Evolutionary conservation across 2,797 vertebrate species (phyloP), one percentile per base, ranked within the genome.

Genomic region (Rhinoraja longicauda): DNA sequence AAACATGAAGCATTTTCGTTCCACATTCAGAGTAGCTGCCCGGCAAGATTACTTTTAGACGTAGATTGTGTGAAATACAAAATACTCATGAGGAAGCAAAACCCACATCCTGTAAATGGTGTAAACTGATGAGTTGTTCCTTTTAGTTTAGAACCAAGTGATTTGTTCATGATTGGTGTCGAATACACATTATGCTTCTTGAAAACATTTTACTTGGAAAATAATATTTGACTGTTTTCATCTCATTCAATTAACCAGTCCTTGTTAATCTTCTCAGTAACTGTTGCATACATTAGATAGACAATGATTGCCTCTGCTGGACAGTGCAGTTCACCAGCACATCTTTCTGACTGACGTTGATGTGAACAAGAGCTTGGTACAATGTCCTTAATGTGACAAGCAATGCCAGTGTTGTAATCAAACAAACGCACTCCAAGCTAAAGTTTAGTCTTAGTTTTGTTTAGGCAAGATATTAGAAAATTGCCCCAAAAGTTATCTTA

Each of bases 81-180:
- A 32, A 32, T 59, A 86, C 29, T 86, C 53, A 24, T 10, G 72
- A 92, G 90, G 90, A 92, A 92, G 29, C 10, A 26, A 21, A 26
- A n/a, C 29, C 70, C 90, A 92, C 90, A 73, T 92, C 90, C 90
- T 92, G 70, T 29, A 17, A 17, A 7, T 90, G 36, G 32, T 26
- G 64, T 26, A 12, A 72, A 70, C n/a, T n/a, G 36, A 13, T 12
- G 53, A 91, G 12, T 3, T 1, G 21, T 92, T 92, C 90, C 90
- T 75, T 75, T 91, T 72, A 39, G 1, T 45, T 32, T 53, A 1
- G 3, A 88, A 36, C 62, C 32, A 67, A 88, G n/a, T 64, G 13
- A 32, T 86, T 77, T 77, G n/a, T 17, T 13, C 62, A 62, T n/a
- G 5, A 15, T 36, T 0, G 8, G 2, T 1, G 21, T 64, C 36